phyloP scores from a whole-genome alignment of 2,888 invertebrate species.

The Nemotelus pantherinus region DNA sequence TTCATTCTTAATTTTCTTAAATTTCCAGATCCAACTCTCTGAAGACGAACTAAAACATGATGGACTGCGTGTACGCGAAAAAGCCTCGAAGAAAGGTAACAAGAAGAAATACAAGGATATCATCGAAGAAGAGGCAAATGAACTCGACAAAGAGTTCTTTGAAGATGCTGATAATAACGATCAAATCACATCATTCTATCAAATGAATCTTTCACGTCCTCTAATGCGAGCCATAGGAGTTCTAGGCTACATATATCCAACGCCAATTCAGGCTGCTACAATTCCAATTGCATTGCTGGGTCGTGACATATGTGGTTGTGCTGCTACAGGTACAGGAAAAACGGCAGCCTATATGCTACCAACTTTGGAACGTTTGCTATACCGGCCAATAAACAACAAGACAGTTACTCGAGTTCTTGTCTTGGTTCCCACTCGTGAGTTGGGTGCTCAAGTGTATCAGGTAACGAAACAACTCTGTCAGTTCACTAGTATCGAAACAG shows the following conservation, averaged over 20 bases:
- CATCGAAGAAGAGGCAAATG: conserved; percentile 62
- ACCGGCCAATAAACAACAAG: conserved; percentile 77
- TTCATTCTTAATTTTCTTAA: too few species aligned
- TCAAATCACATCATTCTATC: conserved; percentile 79
- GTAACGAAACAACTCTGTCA: conserved; percentile 91
- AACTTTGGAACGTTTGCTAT: conserved; percentile 91
- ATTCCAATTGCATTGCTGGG: conserved; percentile 94
- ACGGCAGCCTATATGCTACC: conserved; percentile 99
- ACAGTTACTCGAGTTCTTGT: conserved; percentile 86
- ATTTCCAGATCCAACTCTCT: conserved; percentile 71
- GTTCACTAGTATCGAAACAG: conserved; percentile 83
- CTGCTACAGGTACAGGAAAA: conserved; percentile 97
- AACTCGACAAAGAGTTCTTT: conserved; percentile 66
- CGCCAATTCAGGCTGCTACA: conserved; percentile 95
- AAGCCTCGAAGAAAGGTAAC: conserved; percentile 68
- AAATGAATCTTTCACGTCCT: conserved; percentile 96
- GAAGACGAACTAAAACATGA: conserved; percentile 82
- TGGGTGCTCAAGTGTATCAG: conserved; percentile 97
- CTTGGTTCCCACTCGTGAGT: conserved; percentile 94
- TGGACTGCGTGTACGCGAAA: conserved; percentile 74
- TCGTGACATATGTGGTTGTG: conserved; percentile 97
- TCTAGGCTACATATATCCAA: conserved; percentile 92
- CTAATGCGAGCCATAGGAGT: conserved; percentile 89
- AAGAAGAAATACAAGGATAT: conserved; percentile 63
- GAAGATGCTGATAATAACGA: conserved; percentile 77